Conservation (phyloP, 2,113 vertebrate species). For the Stomatorhinus ivindoensis region DNA sequence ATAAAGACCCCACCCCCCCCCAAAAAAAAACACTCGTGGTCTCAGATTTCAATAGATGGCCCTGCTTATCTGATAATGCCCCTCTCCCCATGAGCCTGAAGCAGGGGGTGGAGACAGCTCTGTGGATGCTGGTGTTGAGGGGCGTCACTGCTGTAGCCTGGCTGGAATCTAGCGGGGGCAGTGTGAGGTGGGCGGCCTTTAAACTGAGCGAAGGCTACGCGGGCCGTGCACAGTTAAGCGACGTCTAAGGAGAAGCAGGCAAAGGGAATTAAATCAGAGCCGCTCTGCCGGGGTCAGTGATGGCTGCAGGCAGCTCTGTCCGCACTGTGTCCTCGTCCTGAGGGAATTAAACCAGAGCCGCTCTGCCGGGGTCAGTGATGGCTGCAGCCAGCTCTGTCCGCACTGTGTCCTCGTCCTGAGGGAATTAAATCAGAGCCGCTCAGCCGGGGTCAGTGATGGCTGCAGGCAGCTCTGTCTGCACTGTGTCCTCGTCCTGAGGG, state of each 20-base stretch:
- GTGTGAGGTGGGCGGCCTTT: not conserved
- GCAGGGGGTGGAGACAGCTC: not conserved
- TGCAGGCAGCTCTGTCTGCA: not conserved
- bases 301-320: not conserved
- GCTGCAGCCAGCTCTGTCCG: not conserved
- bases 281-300: not conserved
- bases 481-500: not conserved
- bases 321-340: not conserved
- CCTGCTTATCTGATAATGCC: constrained; percentile 1
- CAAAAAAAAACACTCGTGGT: not conserved
- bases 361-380: not conserved
- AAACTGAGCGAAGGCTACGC: not conserved
- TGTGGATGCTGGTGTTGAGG: not conserved
- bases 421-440: not conserved
- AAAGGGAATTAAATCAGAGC: not conserved
- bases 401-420: not conserved
- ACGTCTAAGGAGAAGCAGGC: not conserved
- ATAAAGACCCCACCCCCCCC: not conserved
- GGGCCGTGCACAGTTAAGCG: not conserved
- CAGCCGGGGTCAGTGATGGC: not conserved
- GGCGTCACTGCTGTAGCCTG: not conserved
- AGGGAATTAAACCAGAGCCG: not conserved
- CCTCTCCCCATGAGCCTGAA: not conserved
- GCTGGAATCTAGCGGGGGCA: not conserved
- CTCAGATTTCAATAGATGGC: not conserved